A percentile compares a stretch with the other conserved stretches of the same genome.
Evolutionary conservation across 2,113 vertebrate species (phyloP).

Genomic region (Lethenteron reissneri): DNA sequence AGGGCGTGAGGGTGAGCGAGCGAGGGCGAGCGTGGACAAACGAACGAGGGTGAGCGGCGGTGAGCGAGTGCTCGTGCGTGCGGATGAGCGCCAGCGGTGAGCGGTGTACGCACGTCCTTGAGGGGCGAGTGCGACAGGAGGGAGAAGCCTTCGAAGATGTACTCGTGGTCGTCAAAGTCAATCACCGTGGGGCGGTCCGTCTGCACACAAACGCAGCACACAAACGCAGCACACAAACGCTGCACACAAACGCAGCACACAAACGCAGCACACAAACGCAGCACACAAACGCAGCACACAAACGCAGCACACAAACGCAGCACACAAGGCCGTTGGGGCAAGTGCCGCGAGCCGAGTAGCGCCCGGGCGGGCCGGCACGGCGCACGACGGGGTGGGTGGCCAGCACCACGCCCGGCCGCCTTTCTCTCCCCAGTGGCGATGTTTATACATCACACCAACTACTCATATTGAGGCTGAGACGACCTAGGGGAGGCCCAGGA

Average conservation of each 20-base stretch:
- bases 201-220: conserved; percentile 23
- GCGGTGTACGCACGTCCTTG: conserved; percentile 42
- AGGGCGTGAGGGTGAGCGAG: neutral
- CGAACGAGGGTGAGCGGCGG: neutral
- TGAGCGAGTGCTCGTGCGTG: neutral
- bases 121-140: conserved; percentile 79
- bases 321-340: neutral
- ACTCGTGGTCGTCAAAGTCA: conserved; percentile 94
- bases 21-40: neutral
- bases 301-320: conserved; percentile 15
- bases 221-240: conserved; percentile 20
- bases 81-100: neutral
- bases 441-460: no score
- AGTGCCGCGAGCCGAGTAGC: no score
- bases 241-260: conserved; percentile 23
- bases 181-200: conserved; percentile 89
- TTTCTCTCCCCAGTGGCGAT: no score
- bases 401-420: no score
- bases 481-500: no score
- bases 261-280: conserved; percentile 15
- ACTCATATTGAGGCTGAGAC: no score
- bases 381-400: no score
- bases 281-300: conserved; percentile 17
- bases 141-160: conserved; percentile 95
- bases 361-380: no score